These are phyloP conservation scores for Stomatorhinus ivindoensis DNA, from an alignment of 2,113 vertebrate species.

Conservation along the genomic window DNA sequence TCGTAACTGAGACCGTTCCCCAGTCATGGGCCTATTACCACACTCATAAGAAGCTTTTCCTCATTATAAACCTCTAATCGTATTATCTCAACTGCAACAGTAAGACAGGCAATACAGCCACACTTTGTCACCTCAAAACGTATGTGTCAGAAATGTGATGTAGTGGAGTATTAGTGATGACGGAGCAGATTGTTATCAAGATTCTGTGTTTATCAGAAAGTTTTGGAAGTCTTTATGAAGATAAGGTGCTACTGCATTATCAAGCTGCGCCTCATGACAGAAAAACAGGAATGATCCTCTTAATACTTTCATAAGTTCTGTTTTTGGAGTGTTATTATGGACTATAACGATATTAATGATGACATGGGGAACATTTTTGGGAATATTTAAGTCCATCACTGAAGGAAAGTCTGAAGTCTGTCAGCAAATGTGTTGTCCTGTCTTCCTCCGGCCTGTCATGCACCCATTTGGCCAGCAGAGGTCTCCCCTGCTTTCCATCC, in stretches of 20 bases:
- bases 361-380: not conserved
- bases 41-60: slow-evolving; percentile 65
- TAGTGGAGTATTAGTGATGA: not conserved
- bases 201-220: not conserved
- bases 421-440: not conserved
- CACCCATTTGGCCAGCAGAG: not conserved
- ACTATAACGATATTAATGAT: not conserved
- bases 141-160: slow-evolving; percentile 14
- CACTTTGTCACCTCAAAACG: slow-evolving; percentile 35
- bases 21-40: slow-evolving; percentile 49
- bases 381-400: not conserved
- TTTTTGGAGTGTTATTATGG: not conserved
- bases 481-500: not conserved
- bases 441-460: not conserved
- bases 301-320: not conserved
- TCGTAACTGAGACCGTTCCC: slow-evolving; percentile 48
- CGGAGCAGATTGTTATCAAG: not conserved
- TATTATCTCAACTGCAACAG: slow-evolving; percentile 67
- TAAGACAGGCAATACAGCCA: slow-evolving; percentile 37
- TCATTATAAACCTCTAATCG: slow-evolving; percentile 79
- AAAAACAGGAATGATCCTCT: not conserved
- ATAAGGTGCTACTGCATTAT: not conserved
- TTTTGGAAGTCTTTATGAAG: not conserved
- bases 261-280: not conserved
- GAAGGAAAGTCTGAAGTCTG: not conserved